Base-by-base conservation (phyloP, 2,113 vertebrate species). In the Poeciliopsis occidentalis region DNA sequence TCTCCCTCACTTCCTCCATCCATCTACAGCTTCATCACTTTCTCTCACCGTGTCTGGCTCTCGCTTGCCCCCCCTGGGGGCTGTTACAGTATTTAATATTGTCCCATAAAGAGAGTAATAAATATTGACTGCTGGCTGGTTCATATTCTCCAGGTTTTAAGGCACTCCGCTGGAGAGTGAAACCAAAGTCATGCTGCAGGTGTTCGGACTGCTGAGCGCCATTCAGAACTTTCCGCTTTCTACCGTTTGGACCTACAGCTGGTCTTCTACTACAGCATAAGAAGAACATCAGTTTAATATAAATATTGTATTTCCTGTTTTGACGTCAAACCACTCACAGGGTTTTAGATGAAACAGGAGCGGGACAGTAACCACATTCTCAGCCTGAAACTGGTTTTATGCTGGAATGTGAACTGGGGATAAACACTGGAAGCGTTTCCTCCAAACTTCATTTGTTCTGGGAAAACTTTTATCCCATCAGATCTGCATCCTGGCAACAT, bases 91-190 rank as follows among this genome's bases (percentile, higher is more conserved):
- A 91, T 92, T 93, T 92, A 90, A 91, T 92, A 92, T 90, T 86
- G 88, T 91, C 88, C 89, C 85, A 86, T 93, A 91, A 91, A 92
- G 87, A 85, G 73, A 91, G 88, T 92, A 91, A 93, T 93, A 93
- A 92, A 93, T 93, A 93, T 93, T 73, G 92, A 93, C 91, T 89
- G 81, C 85, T 90, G 90, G 87, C 85, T 71, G 84, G 91, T 89
- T 90, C 89, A 91, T 89, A 89, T 91, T 89, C 73, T 78, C 41
- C 83, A 87, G 81, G 90, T 86, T 87, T 84, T 74, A 82, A 88
- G 85, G 78, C 77, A 80, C 79, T 84, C 79, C 26, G 76, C 81
- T 82, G 82, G 79, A 75, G 81, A 80, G 66, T 86, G 64, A 61
- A 73, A 74, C 71, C 86, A 90, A 89, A 90, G 89, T 89, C 87